Evolutionary conservation across 2,113 vertebrate species (phyloP).

Genomic region (Chascanopsetta lugubris): DNA sequence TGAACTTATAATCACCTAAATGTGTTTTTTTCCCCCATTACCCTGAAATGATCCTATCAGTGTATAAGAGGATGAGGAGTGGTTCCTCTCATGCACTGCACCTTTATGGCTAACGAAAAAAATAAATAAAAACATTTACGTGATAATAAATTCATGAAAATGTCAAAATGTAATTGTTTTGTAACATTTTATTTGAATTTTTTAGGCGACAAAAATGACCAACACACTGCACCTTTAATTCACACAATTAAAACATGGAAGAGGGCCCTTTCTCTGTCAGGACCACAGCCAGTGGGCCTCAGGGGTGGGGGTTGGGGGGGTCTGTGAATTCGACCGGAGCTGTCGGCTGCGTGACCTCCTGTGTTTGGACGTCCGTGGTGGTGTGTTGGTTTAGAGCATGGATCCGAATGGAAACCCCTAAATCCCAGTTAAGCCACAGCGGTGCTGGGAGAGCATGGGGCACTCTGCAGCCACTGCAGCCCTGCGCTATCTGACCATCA

Average conservation of each 20-base stretch:
- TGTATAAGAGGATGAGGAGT: conserved; percentile 11
- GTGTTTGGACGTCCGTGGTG: conserved; percentile 59
- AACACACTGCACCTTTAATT: too few relatives aligned
- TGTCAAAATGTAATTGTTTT: too few relatives aligned
- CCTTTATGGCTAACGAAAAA: too few relatives aligned
- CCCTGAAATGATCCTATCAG: too few relatives aligned
- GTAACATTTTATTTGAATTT: too few relatives aligned
- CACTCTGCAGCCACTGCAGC: conserved; percentile 51
- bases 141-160: too few relatives aligned
- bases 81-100: too few relatives aligned
- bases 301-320: too few relatives aligned
- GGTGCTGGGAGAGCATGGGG: conserved; percentile 65
- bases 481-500: conserved; percentile 77
- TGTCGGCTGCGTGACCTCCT: conserved; percentile 47
- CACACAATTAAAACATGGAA: conserved; percentile 3
- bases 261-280: conserved; percentile 3
- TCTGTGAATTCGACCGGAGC: neutral
- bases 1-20: too few relatives aligned
- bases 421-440: conserved; percentile 77
- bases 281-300: neutral
- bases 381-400: conserved; percentile 59
- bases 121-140: too few relatives aligned
- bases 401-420: conserved; percentile 61
- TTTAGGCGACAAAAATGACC: too few relatives aligned
- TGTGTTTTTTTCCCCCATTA: too few relatives aligned